These are phyloP conservation scores for Grammomys surdaster DNA, from an alignment of 2,113 vertebrate species.

Conservation along the genomic window DNA sequence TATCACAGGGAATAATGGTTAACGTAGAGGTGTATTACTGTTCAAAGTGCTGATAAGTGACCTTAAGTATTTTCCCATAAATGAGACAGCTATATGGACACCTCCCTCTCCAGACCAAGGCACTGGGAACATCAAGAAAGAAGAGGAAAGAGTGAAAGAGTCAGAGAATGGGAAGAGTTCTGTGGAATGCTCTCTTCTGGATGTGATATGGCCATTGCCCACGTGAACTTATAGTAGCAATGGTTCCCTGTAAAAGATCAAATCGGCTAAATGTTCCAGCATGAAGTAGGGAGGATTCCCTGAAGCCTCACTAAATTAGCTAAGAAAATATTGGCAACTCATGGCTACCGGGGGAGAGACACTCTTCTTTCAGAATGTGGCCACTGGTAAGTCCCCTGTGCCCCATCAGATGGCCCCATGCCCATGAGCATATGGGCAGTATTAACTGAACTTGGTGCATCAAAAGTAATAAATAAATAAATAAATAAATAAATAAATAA, in stretches of 20 bases:
- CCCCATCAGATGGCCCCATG: background rate
- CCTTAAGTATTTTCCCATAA: background rate
- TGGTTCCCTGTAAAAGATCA: background rate
- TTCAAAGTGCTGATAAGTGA: background rate
- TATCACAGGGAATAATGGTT: background rate
- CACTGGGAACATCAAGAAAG: background rate
- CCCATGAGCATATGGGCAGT: background rate
- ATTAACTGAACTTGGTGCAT: background rate
- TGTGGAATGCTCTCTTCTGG: background rate
- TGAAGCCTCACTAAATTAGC: background rate
- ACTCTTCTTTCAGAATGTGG: background rate
- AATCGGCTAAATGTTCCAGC: background rate
- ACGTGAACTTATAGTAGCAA: no score
- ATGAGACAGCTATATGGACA: background rate
- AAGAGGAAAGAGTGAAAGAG: background rate
- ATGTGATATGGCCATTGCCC: background rate
- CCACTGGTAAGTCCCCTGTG: background rate
- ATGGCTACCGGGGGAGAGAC: no score
- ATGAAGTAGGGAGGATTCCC: background rate
- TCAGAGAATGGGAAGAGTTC: background rate
- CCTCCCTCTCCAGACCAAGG: background rate
- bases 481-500: background rate
- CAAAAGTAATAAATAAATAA: background rate
- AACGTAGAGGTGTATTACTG: background rate
- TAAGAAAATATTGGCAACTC: background rate